phyloP scores from a whole-genome alignment of 2,888 invertebrate genomes.

The Buathra laborator region DNA sequence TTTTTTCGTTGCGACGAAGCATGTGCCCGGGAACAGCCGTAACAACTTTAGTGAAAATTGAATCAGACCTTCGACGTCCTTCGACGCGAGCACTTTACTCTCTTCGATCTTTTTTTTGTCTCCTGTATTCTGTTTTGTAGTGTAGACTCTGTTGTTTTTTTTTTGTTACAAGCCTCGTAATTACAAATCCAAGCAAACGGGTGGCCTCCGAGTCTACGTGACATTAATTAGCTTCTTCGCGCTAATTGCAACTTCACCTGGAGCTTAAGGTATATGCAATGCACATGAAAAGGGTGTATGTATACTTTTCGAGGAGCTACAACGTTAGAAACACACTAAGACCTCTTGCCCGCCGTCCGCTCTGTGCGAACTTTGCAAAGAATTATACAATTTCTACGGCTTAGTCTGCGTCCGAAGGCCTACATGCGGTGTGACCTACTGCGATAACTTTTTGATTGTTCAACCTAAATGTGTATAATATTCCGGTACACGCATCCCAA shows the following conservation, averaged over 20 bases:
- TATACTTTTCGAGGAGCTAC: background rate
- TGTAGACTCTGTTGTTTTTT: background rate
- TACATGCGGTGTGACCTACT: background rate
- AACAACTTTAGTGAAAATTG: conserved; percentile 6
- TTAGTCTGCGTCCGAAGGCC: background rate
- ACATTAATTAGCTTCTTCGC: conserved; percentile 39
- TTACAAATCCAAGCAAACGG: conserved; percentile 1
- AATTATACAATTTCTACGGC: conserved; percentile 3
- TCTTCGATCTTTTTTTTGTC: background rate
- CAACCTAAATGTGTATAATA: background rate
- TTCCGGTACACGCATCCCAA: background rate
- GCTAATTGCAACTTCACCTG: conserved; percentile 18
- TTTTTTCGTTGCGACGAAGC: background rate
- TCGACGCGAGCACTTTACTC: background rate
- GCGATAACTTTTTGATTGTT: conserved; percentile 5
- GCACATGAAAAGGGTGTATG: background rate
- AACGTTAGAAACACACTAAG: background rate
- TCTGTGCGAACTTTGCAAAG: background rate
- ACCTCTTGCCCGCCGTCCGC: background rate
- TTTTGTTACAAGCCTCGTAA: conserved; percentile 11
- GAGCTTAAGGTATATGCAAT: background rate
- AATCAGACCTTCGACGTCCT: background rate
- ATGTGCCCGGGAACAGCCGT: background rate
- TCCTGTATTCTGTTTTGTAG: background rate
- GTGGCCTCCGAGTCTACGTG: background rate